These are phyloP conservation scores for Chlorops oryzae DNA, from an alignment of 1,140 invertebrate species.

Conservation along the genomic window DNA sequence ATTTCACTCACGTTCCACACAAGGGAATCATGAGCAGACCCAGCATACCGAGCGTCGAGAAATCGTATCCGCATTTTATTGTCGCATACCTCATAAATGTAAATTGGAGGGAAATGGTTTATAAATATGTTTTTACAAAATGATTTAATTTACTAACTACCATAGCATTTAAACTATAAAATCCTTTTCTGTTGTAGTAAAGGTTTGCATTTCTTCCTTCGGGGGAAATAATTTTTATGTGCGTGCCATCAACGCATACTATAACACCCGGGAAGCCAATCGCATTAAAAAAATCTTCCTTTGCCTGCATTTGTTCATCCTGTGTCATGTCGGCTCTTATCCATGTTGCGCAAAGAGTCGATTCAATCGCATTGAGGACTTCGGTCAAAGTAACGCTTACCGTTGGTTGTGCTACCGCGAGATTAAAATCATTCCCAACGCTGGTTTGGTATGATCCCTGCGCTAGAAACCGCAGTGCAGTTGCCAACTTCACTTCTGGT, in stretches of 20 bases:
- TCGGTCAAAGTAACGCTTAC: not conserved
- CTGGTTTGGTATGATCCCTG: conserved; percentile 3
- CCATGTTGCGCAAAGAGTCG: not conserved
- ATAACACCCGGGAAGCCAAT: conserved; percentile 1
- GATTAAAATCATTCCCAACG: conserved; percentile 6
- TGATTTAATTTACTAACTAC: no score
- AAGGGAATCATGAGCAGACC: no score
- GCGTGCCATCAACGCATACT: conserved; percentile 3
- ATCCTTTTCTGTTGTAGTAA: conserved; percentile 7
- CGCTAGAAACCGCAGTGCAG: conserved; percentile 7
- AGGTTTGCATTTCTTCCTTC: not conserved
- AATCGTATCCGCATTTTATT: no score
- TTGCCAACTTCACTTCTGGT: conserved; percentile 5
- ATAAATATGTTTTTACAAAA: no score
- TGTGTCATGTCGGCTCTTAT: conserved; percentile 5
- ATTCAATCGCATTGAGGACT: not conserved
- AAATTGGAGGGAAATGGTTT: no score
- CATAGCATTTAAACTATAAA: not conserved
- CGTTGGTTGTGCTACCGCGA: conserved; percentile 1
- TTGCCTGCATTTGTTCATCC: no score
- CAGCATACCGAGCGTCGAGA: no score
- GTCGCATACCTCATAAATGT: no score
- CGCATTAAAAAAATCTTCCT: not conserved
- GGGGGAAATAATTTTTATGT: conserved; percentile 5
- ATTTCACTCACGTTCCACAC: no score